Evolutionary conservation across 23 tunicate species (phyloP), one percentile per base, ranked within the genome.

Genomic region (Corella eumyota): DNA sequence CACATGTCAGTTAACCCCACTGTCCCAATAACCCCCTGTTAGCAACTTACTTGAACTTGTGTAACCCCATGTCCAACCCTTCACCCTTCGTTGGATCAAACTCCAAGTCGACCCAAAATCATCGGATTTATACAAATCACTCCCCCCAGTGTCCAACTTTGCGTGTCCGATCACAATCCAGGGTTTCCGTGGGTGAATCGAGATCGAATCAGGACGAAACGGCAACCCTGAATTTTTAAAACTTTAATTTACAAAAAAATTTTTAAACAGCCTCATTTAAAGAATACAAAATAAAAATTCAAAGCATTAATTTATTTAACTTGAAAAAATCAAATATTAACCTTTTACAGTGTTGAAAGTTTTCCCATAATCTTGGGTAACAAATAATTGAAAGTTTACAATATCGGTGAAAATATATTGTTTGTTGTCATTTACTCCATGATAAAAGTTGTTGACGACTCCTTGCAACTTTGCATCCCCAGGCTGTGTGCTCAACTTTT

Each of bases 51-150:
- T 15, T 15, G 13, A 40, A 40, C 48, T 9, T 0, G 68, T 21
- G 28, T 62, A 65, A 15, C 81, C 81, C 80, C 80, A 82, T 25
- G 73, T 48, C 19, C 37, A 59, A 1, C 74, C 49, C 33, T 67
- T 68, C 32, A 82, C 75, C 2, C 58, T 38, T 30, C 0, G 31
- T 53, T 82, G 92, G 23, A 82, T 73, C 27, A n/a, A 45, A 19
- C 11, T 36, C 92, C 92, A 82, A 5, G 81, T 32, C 6, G 26
- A n/a, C 13, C 92, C 92, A 53, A 67, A 82, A 67, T 82, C 81
- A n/a, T 54, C 55, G 0, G 92, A 82, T 50, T 52, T 45, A 56
- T 70, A 82, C 24, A 82, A 46, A 6, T 60, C n/a, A n/a, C n/a
- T 29, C 56, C 45, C 70, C 22, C 36, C 32, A 4, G 20, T 22